Conservation (phyloP, 2,888 invertebrate species). For the Melipona beecheii region DNA sequence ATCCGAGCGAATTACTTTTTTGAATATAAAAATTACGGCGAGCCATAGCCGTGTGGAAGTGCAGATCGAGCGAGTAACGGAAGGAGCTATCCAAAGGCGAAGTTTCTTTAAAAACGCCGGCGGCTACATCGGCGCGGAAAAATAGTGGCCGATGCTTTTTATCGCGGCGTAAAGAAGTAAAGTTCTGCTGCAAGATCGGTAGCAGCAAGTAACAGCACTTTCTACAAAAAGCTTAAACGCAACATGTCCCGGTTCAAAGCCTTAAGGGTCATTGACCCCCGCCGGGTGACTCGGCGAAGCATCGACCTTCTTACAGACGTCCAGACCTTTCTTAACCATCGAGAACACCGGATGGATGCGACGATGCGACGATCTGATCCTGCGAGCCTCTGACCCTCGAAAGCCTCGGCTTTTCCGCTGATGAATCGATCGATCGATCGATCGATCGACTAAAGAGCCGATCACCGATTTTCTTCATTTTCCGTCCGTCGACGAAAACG, state of each 20-base stretch:
- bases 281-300: conserved; percentile 57
- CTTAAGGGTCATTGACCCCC: conserved; percentile 66
- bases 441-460: not conserved
- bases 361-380: conserved; percentile 42
- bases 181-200: conserved; percentile 48
- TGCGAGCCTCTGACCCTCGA: conserved; percentile 42
- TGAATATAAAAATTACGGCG: not conserved
- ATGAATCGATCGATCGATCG: not conserved
- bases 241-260: conserved; percentile 72
- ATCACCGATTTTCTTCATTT: too few relatives aligned
- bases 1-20: conserved; percentile 2
- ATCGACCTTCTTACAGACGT: conserved; percentile 71
- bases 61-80: conserved; percentile 41
- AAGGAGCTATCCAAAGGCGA: not conserved
- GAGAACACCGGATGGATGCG: conserved; percentile 60
- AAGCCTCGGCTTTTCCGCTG: conserved; percentile 9
- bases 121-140: not conserved
- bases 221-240: conserved; percentile 70
- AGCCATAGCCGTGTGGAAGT: conserved; percentile 24
- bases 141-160: conserved; percentile 12
- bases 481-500: too few relatives aligned
- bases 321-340: conserved; percentile 72
- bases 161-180: conserved; percentile 31
- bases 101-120: not conserved
- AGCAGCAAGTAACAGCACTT: conserved; percentile 61